These are phyloP conservation scores for Daubentonia madagascariensis DNA, from an alignment of 2,113 vertebrate genomes.

Conservation along the genomic window DNA sequence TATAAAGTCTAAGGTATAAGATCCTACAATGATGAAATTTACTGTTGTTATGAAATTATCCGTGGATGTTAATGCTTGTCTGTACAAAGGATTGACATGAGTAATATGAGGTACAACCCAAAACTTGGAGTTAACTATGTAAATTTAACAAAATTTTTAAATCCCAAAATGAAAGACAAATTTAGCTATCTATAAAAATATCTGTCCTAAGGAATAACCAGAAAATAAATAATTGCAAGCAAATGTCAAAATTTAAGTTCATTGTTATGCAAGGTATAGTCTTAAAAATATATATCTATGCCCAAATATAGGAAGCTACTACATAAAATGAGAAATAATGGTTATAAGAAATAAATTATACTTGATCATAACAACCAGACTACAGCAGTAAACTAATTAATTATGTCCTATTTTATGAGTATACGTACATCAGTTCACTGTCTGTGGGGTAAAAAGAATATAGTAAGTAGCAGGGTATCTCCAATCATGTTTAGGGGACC, in stretches of 20 bases:
- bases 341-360: not conserved
- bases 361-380: not conserved
- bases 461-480: not conserved
- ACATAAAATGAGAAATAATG: not conserved
- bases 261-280: not conserved
- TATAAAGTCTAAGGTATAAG: not conserved
- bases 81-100: not conserved
- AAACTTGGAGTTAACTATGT: not conserved
- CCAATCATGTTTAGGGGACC: not conserved
- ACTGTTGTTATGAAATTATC: not conserved
- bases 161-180: not conserved
- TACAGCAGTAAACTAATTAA: not conserved
- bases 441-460: not conserved
- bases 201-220: not conserved
- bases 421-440: not conserved
- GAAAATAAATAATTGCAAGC: not conserved
- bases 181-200: not conserved
- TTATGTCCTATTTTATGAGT: not conserved
- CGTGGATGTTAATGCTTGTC: not conserved
- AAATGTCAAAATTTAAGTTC: not conserved
- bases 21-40: not conserved
- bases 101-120: not conserved
- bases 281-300: not conserved
- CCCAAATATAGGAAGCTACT: not conserved
- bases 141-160: not conserved